Conservation (phyloP, 2,888 invertebrate genomes). For the Yponomeuta malinellus region DNA sequence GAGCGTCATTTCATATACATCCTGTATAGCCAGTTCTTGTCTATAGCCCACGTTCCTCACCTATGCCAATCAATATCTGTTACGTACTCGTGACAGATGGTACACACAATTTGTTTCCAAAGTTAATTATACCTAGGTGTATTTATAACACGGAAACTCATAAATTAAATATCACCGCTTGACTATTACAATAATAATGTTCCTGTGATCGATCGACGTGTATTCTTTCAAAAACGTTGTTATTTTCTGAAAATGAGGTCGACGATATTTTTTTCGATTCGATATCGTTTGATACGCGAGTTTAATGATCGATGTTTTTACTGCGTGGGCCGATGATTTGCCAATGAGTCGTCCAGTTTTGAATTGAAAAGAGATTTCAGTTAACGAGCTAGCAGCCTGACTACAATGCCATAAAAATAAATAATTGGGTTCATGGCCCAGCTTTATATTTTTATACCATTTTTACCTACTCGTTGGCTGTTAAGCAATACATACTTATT, state of each 20-base stretch:
- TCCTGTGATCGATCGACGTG: constrained; percentile 8
- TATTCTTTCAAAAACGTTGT: background rate
- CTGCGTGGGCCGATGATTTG: background rate
- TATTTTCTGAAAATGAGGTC: constrained; percentile 7
- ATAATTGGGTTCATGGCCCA: too few species aligned
- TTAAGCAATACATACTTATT: too few species aligned
- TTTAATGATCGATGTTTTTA: background rate
- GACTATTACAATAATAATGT: background rate
- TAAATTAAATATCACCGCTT: constrained; percentile 11
- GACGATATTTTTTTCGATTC: background rate
- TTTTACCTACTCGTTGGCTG: too few species aligned
- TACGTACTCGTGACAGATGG: background rate
- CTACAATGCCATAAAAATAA: background rate
- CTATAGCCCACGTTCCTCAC: background rate
- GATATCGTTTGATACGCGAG: background rate
- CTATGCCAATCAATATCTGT: constrained; percentile 9
- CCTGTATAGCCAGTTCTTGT: too few species aligned
- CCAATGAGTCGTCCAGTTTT: background rate
- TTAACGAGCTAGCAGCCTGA: background rate
- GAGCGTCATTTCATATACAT: too few species aligned
- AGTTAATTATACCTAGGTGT: background rate
- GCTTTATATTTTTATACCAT: too few species aligned
- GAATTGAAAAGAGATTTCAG: background rate
- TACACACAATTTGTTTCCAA: background rate
- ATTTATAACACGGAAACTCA: constrained; percentile 8